Evolutionary conservation across 2,797 vertebrate species (phyloP), one percentile per base, ranked within the genome.

Genomic region (Poeciliopsis turneri): DNA sequence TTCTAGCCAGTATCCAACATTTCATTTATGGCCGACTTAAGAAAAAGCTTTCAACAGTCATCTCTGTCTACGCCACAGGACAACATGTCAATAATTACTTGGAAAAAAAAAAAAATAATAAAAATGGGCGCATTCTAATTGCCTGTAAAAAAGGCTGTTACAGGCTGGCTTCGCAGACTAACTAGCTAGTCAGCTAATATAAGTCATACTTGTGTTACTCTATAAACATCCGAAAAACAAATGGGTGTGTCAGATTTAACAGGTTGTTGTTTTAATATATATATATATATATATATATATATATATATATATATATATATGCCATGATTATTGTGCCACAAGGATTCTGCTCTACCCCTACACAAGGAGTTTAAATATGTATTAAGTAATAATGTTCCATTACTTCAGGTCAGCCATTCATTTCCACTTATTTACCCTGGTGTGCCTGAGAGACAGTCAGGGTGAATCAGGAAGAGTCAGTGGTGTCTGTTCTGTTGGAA

Each of bases 401-500:
- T 41, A 46, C n/a, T 23, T 59, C 30, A 30, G 16, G 28, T 25
- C 18, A 73, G 59, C 59, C 51, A 45, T 43, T 69, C 28, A 69
- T 59, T 41, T 84, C 25, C 69, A 10, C 75, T 59, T 12, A 57
- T 55, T 78, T 45, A 61, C 70, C 78, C 72, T 33, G 41, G 2
- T 79, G 69, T 77, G 82, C 83, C 78, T 80, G 82, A 78, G 71
- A 82, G 89, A 86, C 75, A 61, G 74, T 86, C 86, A 83, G 89
- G 61, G 72, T 88, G 86, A 86, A 88, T 91, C 87, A 87, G 87
- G 79, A 80, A 88, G 84, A 76, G 79, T 84, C 87, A 89, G 89
- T 84, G 84, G 77, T 88, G 86, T 80, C 87, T 87, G 87, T 81
- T 86, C 86, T 87, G 91, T 90, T 94, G 95, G 94, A 95, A 96